Conservation (phyloP, 2,113 vertebrate species). For the Capreolus pygargus region DNA sequence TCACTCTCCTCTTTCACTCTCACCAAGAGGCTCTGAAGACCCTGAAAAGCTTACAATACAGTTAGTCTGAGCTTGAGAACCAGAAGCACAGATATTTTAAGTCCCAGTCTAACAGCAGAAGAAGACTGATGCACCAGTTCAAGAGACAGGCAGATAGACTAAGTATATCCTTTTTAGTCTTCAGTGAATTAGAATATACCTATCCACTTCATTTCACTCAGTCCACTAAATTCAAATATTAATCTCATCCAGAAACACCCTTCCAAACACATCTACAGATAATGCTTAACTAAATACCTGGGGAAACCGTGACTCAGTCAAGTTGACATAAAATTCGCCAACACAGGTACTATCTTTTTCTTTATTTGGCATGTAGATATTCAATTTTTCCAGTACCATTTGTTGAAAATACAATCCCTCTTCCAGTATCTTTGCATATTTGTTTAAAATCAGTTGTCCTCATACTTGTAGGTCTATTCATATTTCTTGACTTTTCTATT, state of each 20-base stretch:
- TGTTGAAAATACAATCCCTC: not conserved
- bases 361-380: not conserved
- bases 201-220: not conserved
- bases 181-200: not conserved
- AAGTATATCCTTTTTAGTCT: not conserved
- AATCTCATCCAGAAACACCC: not conserved
- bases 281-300: not conserved
- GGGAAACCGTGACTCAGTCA: not conserved
- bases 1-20: not conserved
- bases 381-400: not conserved
- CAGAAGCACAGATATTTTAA: not conserved
- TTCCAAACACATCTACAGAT: not conserved
- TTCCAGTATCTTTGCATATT: not conserved
- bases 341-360: not conserved
- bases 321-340: not conserved
- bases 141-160: not conserved
- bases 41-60: not conserved
- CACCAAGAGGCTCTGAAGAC: not conserved
- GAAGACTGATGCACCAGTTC: not conserved
- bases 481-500: not conserved
- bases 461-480: not conserved
- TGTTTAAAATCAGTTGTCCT: not conserved
- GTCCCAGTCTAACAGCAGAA: not conserved
- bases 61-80: not conserved
- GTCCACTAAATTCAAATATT: not conserved